Conservation (phyloP, 2,797 vertebrate genomes). For the Valencia hispanica region DNA sequence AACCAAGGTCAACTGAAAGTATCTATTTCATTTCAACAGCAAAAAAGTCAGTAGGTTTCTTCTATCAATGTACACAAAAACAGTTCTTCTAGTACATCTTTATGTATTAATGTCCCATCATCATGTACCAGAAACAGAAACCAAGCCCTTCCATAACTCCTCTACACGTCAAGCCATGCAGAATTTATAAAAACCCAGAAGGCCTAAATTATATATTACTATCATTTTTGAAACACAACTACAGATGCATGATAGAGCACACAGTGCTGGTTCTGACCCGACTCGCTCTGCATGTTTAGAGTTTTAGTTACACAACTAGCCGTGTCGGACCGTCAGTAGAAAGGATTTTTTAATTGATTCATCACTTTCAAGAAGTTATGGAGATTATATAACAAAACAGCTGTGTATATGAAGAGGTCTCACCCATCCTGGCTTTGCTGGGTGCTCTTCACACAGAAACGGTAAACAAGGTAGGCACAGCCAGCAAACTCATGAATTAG, state of each 20-base stretch:
- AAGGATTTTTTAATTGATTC: conserved; percentile 19
- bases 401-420: neutral
- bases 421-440: neutral
- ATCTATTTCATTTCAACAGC: neutral
- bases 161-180: neutral
- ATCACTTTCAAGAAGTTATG: conserved; percentile 12
- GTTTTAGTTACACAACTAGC: conserved; percentile 2
- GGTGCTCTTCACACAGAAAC: neutral
- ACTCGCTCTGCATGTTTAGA: neutral
- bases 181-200: neutral
- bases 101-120: neutral
- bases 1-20: neutral
- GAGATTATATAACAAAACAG: conserved; percentile 7
- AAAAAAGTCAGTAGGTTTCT: neutral
- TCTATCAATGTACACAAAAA: neutral
- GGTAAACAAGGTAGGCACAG: neutral
- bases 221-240: conserved; percentile 12
- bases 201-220: conserved; percentile 2
- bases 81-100: neutral
- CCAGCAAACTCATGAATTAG: conserved; percentile 1
- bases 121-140: neutral
- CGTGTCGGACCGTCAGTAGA: neutral
- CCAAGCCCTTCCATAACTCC: neutral
- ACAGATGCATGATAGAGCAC: neutral
- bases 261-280: neutral